These are phyloP conservation scores for Triplophysa yarkandensis DNA, from an alignment of 2,797 vertebrate genomes.

Conservation along the genomic window DNA sequence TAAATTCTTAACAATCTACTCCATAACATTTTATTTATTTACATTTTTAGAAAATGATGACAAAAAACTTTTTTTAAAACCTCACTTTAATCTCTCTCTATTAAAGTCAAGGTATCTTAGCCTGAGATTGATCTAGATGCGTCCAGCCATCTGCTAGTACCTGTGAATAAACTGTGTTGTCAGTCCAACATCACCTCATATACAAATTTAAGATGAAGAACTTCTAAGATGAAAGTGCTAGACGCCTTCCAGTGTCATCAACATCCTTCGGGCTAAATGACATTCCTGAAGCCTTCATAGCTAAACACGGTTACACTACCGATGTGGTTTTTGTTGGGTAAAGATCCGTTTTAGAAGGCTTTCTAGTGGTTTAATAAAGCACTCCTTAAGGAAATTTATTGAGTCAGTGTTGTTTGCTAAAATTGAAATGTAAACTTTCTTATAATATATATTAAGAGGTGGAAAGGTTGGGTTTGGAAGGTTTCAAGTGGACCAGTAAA, in stretches of 20 bases:
- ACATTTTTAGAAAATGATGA: no score
- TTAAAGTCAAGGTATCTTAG: conserved; percentile 6
- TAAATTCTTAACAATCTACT: background rate
- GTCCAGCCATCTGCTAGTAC: conserved; percentile 55
- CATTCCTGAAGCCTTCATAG: conserved; percentile 37
- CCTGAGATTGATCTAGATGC: conserved; percentile 28
- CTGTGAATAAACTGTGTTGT: conserved; percentile 56
- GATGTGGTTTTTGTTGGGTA: conserved; percentile 31
- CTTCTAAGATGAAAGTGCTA: conserved; percentile 48
- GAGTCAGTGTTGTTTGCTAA: background rate
- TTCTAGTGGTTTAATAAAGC: background rate
- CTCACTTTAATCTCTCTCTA: conserved; percentile 8
- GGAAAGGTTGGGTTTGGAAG: background rate
- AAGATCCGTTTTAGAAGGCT: no score
- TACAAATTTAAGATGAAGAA: conserved; percentile 49
- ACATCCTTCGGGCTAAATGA: conserved; percentile 38
- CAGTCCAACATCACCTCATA: conserved; percentile 52
- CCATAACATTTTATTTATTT: no score
- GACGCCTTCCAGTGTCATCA: conserved; percentile 45
- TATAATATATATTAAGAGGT: background rate
- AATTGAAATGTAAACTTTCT: background rate
- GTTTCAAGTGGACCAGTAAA: background rate
- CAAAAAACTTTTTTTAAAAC: no score
- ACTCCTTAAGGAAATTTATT: background rate
- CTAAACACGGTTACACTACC: background rate